These are phyloP conservation scores for Sphaerophoria taeniata DNA, from an alignment of 2,888 invertebrate genomes.

Conservation along the genomic window DNA sequence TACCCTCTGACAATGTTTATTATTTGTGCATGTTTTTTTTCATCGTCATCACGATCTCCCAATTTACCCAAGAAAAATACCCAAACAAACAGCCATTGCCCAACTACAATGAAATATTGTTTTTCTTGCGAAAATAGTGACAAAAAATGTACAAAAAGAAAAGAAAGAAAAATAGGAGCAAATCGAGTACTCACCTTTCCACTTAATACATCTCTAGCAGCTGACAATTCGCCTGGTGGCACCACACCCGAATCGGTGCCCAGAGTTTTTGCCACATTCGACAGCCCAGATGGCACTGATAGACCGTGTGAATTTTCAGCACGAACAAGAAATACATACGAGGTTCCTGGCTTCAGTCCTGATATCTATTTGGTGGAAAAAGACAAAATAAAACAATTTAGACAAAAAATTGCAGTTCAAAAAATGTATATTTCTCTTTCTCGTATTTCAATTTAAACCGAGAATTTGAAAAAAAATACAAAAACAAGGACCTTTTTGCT, in stretches of 20 bases:
- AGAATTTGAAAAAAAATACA: background rate
- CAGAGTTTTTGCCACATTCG: conserved; percentile 87
- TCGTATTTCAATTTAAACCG: conserved; percentile 39
- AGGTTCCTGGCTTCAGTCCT: conserved; percentile 90
- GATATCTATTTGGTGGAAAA: conserved; percentile 82
- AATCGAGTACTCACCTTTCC: conserved; percentile 80
- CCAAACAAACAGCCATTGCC: conserved; percentile 53
- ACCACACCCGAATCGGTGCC: conserved; percentile 81
- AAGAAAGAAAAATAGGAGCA: conserved; percentile 17
- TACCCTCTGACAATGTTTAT: conserved; percentile 14
- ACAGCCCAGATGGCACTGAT: conserved; percentile 91
- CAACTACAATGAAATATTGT: conserved; percentile 59
- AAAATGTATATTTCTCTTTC: conserved; percentile 11
- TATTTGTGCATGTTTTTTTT: background rate
- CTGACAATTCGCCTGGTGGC: conserved; percentile 82
- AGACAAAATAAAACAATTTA: conserved; percentile 28
- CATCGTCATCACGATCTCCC: conserved; percentile 61
- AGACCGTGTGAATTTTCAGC: conserved; percentile 94
- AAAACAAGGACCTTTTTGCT: conserved; percentile 3
- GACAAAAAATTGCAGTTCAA: conserved; percentile 52
- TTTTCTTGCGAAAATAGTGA: conserved; percentile 12
- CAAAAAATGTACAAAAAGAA: conserved; percentile 11
- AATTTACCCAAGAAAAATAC: conserved; percentile 63
- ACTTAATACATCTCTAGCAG: conserved; percentile 81
- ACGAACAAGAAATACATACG: conserved; percentile 92